phyloP scores from a whole-genome alignment of 2,888 invertebrate genomes.

The Erebia ligea region DNA sequence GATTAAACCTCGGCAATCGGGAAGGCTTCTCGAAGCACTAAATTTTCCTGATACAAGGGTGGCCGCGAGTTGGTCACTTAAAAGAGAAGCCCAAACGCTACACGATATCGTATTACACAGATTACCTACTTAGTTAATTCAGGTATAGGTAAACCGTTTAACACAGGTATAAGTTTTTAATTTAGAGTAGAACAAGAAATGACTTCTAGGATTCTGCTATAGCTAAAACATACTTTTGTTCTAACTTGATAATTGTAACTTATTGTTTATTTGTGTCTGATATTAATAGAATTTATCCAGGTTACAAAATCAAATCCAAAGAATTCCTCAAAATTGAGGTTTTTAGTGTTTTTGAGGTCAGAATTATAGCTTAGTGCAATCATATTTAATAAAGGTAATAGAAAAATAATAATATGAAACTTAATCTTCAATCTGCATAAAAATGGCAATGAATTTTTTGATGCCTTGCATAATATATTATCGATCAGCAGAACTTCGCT shows the following conservation, averaged over 20 bases:
- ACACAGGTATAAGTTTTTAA: neutral
- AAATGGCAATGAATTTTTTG: neutral
- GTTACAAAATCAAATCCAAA: too few species aligned
- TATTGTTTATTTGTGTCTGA: neutral
- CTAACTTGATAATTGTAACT: too few species aligned
- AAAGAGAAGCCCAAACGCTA: conserved; percentile 57
- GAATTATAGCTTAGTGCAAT: too few species aligned
- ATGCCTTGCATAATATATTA: neutral
- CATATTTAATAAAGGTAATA: neutral
- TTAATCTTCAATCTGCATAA: neutral
- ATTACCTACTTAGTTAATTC: conserved; percentile 44
- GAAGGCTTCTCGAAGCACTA: conserved; percentile 68
- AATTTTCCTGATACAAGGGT: conserved; percentile 56
- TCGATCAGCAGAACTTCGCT: conserved; percentile 8
- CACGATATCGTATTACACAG: conserved; percentile 54
- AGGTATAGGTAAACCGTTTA: conserved; percentile 32
- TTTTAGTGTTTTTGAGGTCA: too few species aligned
- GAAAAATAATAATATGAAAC: neutral
- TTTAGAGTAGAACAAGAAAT: neutral
- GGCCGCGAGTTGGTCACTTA: conserved; percentile 50
- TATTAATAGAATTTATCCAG: neutral
- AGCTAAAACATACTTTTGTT: too few species aligned
- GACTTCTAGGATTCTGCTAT: too few species aligned
- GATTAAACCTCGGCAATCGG: conserved; percentile 62
- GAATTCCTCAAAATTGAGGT: too few species aligned